These are phyloP conservation scores for Athetis lepigone DNA, from an alignment of 2,888 invertebrate species.

Conservation along the genomic window DNA sequence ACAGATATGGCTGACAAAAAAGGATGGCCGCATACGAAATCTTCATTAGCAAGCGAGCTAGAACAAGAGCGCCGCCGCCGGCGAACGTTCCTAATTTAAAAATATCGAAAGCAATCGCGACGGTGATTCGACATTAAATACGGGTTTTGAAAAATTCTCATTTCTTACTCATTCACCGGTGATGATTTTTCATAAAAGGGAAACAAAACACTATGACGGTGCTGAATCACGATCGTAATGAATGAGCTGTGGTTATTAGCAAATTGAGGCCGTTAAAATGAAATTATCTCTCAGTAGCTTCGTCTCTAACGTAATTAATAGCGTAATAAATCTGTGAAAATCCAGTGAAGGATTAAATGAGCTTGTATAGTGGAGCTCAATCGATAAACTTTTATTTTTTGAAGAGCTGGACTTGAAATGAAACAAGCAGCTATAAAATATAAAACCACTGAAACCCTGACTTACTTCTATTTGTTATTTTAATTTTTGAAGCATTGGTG, in stretches of 20 bases:
- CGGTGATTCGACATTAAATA: slow-evolving; percentile 85
- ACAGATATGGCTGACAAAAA: slow-evolving; percentile 90
- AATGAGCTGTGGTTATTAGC: slow-evolving; percentile 82
- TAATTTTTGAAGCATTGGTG: not conserved
- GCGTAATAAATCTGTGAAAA: slow-evolving; percentile 80
- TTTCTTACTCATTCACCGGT: slow-evolving; percentile 81
- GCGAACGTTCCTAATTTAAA: slow-evolving; percentile 77
- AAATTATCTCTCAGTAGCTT: slow-evolving; percentile 80
- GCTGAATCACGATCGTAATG: slow-evolving; percentile 80
- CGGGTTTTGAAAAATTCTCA: slow-evolving; percentile 75
- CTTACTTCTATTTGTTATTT: too few relatives aligned
- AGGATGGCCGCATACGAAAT: slow-evolving; percentile 86
- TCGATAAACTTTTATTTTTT: slow-evolving; percentile 44
- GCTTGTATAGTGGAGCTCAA: slow-evolving; percentile 40
- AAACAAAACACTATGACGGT: slow-evolving; percentile 84
- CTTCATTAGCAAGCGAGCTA: slow-evolving; percentile 84
- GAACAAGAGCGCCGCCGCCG: slow-evolving; percentile 81
- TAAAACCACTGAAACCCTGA: too few relatives aligned
- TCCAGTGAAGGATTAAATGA: slow-evolving; percentile 78
- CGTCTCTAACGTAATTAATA: slow-evolving; percentile 72
- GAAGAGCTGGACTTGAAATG: not conserved
- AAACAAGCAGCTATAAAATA: not conserved
- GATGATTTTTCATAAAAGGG: slow-evolving; percentile 81
- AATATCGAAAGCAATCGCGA: slow-evolving; percentile 79
- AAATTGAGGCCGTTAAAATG: slow-evolving; percentile 83